These are phyloP conservation scores for Cephonodes hylas DNA, from an alignment of 2,888 invertebrate species.

Conservation along the genomic window DNA sequence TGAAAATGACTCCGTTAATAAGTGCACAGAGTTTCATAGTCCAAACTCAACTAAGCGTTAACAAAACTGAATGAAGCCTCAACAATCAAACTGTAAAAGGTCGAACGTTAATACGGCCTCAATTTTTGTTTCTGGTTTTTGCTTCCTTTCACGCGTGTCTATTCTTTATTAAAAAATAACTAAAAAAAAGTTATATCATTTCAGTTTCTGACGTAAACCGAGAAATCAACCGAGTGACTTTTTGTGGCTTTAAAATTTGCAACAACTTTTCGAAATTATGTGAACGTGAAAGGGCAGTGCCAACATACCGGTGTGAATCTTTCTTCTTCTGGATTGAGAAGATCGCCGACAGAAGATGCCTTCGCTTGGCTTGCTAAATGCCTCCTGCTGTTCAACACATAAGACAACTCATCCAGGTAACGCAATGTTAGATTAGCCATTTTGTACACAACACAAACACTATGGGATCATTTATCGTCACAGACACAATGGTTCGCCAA, in stretches of 20 bases:
- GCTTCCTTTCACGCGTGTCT: conserved; percentile 23
- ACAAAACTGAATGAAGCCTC: conserved; percentile 14
- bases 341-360: conserved; percentile 77
- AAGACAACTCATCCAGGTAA: conserved; percentile 78
- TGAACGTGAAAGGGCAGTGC: not conserved
- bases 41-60: conserved; percentile 11
- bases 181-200: conserved; percentile 1
- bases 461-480: conserved; percentile 37
- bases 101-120: conserved; percentile 25
- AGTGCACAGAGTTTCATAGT: not conserved
- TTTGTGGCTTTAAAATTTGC: not conserved
- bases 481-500: conserved; percentile 35
- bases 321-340: conserved; percentile 71
- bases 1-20: not conserved
- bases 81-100: conserved; percentile 23
- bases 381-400: conserved; percentile 69
- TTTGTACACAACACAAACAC: conserved; percentile 38
- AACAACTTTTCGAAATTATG: not conserved
- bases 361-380: conserved; percentile 66
- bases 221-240: not conserved
- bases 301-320: conserved; percentile 63
- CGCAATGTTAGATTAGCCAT: conserved; percentile 75
- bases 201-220: conserved; percentile 1
- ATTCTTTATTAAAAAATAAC: conserved; percentile 5
- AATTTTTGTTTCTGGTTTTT: conserved; percentile 29